Base-by-base conservation (phyloP, 2,888 invertebrate species). In the Auanema freiburgensis region DNA sequence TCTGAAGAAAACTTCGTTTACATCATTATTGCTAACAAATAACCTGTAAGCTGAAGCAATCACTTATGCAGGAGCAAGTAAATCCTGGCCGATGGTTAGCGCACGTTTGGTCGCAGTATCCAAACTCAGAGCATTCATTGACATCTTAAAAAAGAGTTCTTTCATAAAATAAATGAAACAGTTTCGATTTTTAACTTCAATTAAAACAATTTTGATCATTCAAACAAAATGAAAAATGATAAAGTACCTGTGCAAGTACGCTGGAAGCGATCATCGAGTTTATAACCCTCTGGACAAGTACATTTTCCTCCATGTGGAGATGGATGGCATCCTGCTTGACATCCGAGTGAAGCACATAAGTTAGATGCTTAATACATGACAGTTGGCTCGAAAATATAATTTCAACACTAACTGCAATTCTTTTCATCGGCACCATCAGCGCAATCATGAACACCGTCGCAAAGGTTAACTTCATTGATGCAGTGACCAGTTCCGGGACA, bases 401-500 rank as follows among this genome's bases (percentile, higher is more conserved):
- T 16, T 12, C 21, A 16, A 10, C 10, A 68, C 76, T 69, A 43
- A 83, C 82, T 71, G 71, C 83, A 83, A 41, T 78, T 65, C 60
- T 80, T 76, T 66, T 98, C 97, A 81, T 98, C 97, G 10, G 92
- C 92, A 14, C 93, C 94, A 83, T 95, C 94, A 0, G 92, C 91
- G 84, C 97, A 98, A 84, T 97, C 96, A 80, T 92, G 91, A 83
- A 94, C 93, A 81, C 93, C 92, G 78, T 97, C 96, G 85, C 97
- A 98, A 43, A 92, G 90, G 90, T 93, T 92, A 66, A 91, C 90
- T 74, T 91, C 90, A 0, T 94, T 93, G 78, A 98, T 94, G 85
- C 98, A 98, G 84, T 95, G 92, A 0, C 96, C 72, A 33, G 68
- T 68, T 8, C 69, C 70, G 2, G 71, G 79, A 61, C 81, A 81